Percentiles rank a stretch among this genome's conserved stretches.
Evolutionary conservation across 2,113 vertebrate genomes (phyloP).

Genomic region (Sylvilagus bachmani): DNA sequence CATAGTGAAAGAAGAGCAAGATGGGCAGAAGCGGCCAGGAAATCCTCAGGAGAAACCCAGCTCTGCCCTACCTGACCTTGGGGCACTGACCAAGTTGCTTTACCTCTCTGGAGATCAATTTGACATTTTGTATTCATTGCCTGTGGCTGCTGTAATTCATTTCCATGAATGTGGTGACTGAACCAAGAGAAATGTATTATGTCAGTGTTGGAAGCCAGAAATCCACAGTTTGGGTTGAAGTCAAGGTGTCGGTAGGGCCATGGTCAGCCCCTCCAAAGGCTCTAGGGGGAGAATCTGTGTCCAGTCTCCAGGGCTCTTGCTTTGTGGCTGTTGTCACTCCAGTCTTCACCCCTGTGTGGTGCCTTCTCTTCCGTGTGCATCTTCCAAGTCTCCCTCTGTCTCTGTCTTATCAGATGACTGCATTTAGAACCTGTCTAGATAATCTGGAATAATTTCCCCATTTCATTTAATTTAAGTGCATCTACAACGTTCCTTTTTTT

Average conservation of each 20-base stretch:
- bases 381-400: background rate
- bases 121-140: slow-evolving; percentile 23
- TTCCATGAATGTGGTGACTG: background rate
- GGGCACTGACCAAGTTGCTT: background rate
- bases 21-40: background rate
- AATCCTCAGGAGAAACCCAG: background rate
- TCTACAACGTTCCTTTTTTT: background rate
- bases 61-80: background rate
- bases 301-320: background rate
- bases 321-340: background rate
- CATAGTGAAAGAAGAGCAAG: background rate
- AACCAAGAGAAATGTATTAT: slow-evolving; percentile 23
- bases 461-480: background rate
- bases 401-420: background rate
- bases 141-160: background rate
- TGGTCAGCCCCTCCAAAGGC: background rate
- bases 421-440: background rate
- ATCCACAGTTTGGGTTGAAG: background rate
- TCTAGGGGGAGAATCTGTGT: too few species aligned
- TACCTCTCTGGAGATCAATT: background rate
- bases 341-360: background rate
- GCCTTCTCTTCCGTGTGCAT: background rate
- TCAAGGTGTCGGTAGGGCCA: background rate
- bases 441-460: background rate
- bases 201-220: background rate